Evolutionary conservation across 2,113 vertebrate genomes (phyloP).

Genomic region (Gorsachius goisagi): DNA sequence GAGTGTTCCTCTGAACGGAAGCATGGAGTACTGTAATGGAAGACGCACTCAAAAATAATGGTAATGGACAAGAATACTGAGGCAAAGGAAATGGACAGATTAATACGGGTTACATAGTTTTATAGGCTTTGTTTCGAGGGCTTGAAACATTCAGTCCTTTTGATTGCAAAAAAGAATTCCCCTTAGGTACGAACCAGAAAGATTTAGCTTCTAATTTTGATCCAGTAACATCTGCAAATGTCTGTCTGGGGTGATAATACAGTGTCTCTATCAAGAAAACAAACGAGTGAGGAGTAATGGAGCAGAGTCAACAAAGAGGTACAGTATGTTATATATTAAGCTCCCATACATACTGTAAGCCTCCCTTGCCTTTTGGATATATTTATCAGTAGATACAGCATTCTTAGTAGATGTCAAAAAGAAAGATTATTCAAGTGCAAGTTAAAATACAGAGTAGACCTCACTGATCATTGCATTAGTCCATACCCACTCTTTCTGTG

Average conservation of each 20-base stretch:
- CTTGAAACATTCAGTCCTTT: not conserved
- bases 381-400: not conserved
- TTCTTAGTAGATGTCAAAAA: not conserved
- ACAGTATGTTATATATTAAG: not conserved
- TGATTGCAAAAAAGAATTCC: not conserved
- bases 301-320: not conserved
- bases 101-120: not conserved
- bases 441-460: not conserved
- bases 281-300: not conserved
- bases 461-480: fast-evolving
- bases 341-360: not conserved
- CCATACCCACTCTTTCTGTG: not conserved
- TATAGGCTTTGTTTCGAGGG: not conserved
- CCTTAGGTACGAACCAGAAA: not conserved
- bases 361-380: not conserved
- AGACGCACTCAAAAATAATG: not conserved
- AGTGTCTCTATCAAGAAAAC: not conserved
- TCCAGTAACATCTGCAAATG: not conserved
- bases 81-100: not conserved
- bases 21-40: not conserved
- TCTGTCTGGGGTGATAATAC: not conserved
- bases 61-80: not conserved
- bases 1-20: not conserved
- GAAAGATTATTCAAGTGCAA: not conserved
- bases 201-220: not conserved